phyloP scores from a whole-genome alignment of 2,113 vertebrate genomes.

The Nothoprocta perdicaria region DNA sequence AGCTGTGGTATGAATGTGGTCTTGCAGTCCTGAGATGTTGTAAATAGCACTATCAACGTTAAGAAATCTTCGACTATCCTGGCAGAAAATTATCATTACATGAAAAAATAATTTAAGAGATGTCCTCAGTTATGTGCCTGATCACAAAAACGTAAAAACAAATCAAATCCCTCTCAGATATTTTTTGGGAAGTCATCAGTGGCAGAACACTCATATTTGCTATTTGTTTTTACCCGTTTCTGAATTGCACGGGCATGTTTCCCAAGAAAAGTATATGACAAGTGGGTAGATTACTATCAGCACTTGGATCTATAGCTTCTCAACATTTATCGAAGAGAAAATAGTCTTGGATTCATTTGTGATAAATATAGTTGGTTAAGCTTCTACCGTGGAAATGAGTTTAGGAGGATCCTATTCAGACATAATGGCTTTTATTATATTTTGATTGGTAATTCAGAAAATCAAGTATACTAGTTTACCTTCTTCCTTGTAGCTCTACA shows the following conservation, averaged over 20 bases:
- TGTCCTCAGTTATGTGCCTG: neutral
- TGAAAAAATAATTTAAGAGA: neutral
- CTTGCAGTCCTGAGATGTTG: neutral
- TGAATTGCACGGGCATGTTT: neutral
- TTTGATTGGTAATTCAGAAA: slow-evolving; percentile 2
- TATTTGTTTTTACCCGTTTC: neutral
- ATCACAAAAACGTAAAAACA: neutral
- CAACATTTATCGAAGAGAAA: neutral
- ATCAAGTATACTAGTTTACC: neutral
- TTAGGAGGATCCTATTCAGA: neutral
- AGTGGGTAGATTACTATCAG: neutral
- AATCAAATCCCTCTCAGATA: neutral
- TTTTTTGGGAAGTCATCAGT: neutral
- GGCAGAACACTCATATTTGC: neutral
- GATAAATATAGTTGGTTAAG: neutral
- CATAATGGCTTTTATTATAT: neutral
- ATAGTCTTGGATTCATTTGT: neutral
- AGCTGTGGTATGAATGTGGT: neutral
- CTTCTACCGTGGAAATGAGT: neutral
- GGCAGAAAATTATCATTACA: neutral
- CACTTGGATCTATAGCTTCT: slow-evolving; percentile 4
- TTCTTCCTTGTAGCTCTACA: neutral
- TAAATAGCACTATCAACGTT: neutral
- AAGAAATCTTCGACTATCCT: neutral
- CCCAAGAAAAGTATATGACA: neutral